Percentiles rank a stretch among this genome's conserved stretches.
These are phyloP conservation scores for Plebejus argus DNA, from an alignment of 2,888 invertebrate species.

Conservation along the genomic window DNA sequence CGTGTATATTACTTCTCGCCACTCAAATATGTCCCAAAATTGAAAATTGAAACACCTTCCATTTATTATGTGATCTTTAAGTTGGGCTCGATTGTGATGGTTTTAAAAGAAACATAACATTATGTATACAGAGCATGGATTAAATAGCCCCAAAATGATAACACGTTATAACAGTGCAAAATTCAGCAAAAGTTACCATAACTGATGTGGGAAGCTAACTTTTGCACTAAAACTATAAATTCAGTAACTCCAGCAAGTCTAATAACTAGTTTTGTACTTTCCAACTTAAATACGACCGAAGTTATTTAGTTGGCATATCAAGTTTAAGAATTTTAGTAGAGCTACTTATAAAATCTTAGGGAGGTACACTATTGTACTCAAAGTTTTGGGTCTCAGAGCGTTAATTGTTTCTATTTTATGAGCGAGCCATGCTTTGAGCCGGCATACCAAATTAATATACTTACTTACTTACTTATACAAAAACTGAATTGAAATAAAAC, in stretches of 20 bases:
- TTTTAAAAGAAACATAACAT: too few relatives aligned
- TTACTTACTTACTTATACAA: too few relatives aligned
- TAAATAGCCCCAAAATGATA: background rate
- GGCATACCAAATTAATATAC: too few relatives aligned
- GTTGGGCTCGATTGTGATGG: too few relatives aligned
- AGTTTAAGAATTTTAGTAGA: background rate
- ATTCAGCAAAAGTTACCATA: background rate
- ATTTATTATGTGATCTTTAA: too few relatives aligned
- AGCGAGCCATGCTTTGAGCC: too few relatives aligned
- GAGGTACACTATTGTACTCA: background rate
- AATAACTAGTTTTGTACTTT: conserved; percentile 40
- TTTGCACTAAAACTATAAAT: conserved; percentile 17
- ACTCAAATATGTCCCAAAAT: too few relatives aligned
- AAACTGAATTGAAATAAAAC: too few relatives aligned
- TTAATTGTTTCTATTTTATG: too few relatives aligned
- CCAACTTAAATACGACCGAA: background rate
- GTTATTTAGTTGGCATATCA: background rate
- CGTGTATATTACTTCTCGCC: too few relatives aligned
- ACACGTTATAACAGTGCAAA: background rate
- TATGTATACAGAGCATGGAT: too few relatives aligned
- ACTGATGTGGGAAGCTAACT: conserved; percentile 10
- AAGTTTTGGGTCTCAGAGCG: background rate
- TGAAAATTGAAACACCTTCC: too few relatives aligned
- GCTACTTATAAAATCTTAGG: background rate
- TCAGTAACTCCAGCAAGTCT: conserved; percentile 8